phyloP scores from a whole-genome alignment of 2,113 vertebrate species.

The Cebus imitator region DNA sequence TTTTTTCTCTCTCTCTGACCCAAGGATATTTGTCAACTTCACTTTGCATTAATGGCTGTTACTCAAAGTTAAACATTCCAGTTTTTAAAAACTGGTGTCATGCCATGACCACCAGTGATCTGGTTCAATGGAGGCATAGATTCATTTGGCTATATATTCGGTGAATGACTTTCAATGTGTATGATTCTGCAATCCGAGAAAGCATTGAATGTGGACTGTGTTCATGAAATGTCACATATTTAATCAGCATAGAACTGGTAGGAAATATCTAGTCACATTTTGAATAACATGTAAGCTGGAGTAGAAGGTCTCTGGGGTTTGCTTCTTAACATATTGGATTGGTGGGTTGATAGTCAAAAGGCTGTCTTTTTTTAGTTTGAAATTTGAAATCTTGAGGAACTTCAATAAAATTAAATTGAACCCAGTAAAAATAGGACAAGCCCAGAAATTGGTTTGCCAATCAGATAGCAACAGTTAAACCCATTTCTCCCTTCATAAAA shows the following conservation, averaged over 20 bases:
- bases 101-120: slow-evolving; percentile 53
- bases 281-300: not conserved
- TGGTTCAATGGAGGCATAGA: slow-evolving; percentile 61
- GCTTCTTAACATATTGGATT: not conserved
- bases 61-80: slow-evolving; percentile 18
- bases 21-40: not conserved
- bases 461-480: slow-evolving; percentile 62
- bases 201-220: slow-evolving; percentile 21
- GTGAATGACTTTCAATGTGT: slow-evolving; percentile 21
- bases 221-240: not conserved
- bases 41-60: slow-evolving; percentile 21
- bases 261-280: not conserved
- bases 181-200: slow-evolving; percentile 42
- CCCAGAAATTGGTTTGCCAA: slow-evolving; percentile 69
- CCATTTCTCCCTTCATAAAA: slow-evolving; percentile 70
- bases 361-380: slow-evolving; percentile 30
- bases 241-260: not conserved
- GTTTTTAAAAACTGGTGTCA: slow-evolving; percentile 25
- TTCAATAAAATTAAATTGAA: slow-evolving; percentile 55
- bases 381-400: slow-evolving; percentile 51
- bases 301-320: not conserved
- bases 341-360: slow-evolving; percentile 31
- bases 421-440: slow-evolving; percentile 66
- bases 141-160: slow-evolving; percentile 55
- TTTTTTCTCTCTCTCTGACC: not conserved